phyloP scores from a whole-genome alignment of 2,113 vertebrate species.

The Strigops habroptila region DNA sequence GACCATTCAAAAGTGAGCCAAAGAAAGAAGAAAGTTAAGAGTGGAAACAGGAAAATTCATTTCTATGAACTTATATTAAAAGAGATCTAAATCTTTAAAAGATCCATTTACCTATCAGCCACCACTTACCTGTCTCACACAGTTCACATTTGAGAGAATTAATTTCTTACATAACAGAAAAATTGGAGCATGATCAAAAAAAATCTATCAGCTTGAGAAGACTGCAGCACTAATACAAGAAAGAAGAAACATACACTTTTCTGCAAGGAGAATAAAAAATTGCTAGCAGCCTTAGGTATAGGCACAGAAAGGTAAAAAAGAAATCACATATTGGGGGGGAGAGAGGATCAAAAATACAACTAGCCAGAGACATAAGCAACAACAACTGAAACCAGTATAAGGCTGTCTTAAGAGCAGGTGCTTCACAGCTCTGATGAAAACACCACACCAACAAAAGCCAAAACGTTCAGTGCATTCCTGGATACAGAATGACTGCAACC shows the following conservation, averaged over 20 bases:
- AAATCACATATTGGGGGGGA: fast-evolving
- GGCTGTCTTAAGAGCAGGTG: not conserved
- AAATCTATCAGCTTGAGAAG: not conserved
- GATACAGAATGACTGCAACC: not conserved
- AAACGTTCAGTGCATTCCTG: not conserved
- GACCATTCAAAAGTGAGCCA: not conserved
- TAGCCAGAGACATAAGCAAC: not conserved
- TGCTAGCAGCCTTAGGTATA: not conserved
- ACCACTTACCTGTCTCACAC: not conserved
- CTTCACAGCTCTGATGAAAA: not conserved
- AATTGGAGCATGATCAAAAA: not conserved
- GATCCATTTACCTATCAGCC: not conserved
- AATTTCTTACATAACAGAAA: not conserved
- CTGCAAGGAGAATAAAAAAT: not conserved
- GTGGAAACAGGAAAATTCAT: not conserved
- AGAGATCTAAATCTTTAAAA: not conserved
- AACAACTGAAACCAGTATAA: not conserved
- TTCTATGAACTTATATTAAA: not conserved
- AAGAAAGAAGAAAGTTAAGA: not conserved
- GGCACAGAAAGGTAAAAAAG: not conserved
- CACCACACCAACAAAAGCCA: not conserved
- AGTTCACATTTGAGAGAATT: not conserved
- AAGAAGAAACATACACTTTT: not conserved
- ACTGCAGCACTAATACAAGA: not conserved
- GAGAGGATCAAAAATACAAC: not conserved